Conservation (phyloP, 2,888 invertebrate species). For the Deladenus siricidicola region DNA sequence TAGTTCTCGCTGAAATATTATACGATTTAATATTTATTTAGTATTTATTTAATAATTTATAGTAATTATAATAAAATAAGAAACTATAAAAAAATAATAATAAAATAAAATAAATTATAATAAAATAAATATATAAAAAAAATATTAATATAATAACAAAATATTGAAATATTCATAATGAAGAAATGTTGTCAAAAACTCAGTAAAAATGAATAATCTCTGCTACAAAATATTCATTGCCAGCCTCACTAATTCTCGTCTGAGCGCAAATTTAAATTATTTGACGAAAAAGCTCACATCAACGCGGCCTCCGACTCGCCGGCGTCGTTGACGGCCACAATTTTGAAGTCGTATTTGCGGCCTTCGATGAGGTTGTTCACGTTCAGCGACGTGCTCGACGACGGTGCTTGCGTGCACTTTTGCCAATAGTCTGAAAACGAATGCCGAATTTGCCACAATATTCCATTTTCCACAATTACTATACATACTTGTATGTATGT, state of each 20-base stretch:
- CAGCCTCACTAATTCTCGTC: too few species aligned
- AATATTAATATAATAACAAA: too few species aligned
- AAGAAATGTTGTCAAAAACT: not conserved
- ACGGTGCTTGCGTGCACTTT: slow-evolving; percentile 44
- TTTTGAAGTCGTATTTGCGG: slow-evolving; percentile 91
- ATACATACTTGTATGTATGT: not conserved
- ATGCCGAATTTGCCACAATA: not conserved
- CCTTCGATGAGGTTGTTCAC: slow-evolving; percentile 91
- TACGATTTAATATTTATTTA: slow-evolving; percentile 11
- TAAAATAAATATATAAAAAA: too few species aligned
- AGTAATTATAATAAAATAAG: not conserved
- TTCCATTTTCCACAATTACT: not conserved
- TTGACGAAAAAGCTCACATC: slow-evolving; percentile 23
- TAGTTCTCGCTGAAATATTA: slow-evolving; percentile 31
- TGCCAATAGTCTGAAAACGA: slow-evolving; percentile 34
- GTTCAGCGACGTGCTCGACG: slow-evolving; percentile 70
- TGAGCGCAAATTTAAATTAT: too few species aligned
- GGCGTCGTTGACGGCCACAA: slow-evolving; percentile 80
- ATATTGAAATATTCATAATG: too few species aligned
- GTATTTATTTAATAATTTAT: not conserved
- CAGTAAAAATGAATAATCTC: not conserved
- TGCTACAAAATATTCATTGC: too few species aligned
- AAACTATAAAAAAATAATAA: not conserved
- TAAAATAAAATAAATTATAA: not conserved
- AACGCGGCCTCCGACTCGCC: slow-evolving; percentile 43